Evolutionary conservation across 2,113 vertebrate species (phyloP).

Genomic region (Pycnonotus jocosus): DNA sequence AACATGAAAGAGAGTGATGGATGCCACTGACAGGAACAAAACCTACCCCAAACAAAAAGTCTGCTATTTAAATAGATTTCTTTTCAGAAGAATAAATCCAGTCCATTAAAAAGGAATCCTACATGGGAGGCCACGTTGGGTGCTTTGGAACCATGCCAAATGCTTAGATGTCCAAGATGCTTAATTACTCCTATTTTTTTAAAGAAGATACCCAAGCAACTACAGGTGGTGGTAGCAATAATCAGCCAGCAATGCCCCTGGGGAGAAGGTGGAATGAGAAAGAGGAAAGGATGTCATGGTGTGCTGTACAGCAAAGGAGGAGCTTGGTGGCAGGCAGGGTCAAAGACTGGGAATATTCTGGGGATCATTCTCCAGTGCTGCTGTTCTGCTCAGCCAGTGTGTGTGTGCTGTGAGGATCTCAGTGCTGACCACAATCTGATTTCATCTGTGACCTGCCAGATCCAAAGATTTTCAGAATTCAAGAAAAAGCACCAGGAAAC

Average conservation of each 20-base stretch:
- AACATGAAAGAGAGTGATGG: neutral
- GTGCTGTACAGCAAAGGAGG: neutral
- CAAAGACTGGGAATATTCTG: neutral
- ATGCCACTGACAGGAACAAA: neutral
- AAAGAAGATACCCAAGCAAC: neutral
- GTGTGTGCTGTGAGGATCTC: neutral
- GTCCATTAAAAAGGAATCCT: neutral
- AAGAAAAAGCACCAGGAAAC: conserved; percentile 13
- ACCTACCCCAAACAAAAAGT: neutral
- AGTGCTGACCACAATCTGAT: neutral
- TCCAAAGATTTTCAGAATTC: neutral
- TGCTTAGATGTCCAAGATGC: neutral
- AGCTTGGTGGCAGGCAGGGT: neutral
- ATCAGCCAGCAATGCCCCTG: neutral
- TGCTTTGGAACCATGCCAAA: neutral
- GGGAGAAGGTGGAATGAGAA: neutral
- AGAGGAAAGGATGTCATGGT: neutral
- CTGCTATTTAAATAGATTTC: neutral
- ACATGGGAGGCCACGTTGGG: neutral
- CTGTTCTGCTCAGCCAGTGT: neutral
- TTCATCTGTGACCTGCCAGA: neutral
- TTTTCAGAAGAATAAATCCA: neutral
- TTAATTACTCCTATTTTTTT: neutral
- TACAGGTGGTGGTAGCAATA: neutral
- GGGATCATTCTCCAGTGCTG: neutral